Percentiles rank a stretch among this genome's conserved stretches.
Evolutionary conservation across 2,888 invertebrate species (phyloP).

Genomic region (Merodon equestris): DNA sequence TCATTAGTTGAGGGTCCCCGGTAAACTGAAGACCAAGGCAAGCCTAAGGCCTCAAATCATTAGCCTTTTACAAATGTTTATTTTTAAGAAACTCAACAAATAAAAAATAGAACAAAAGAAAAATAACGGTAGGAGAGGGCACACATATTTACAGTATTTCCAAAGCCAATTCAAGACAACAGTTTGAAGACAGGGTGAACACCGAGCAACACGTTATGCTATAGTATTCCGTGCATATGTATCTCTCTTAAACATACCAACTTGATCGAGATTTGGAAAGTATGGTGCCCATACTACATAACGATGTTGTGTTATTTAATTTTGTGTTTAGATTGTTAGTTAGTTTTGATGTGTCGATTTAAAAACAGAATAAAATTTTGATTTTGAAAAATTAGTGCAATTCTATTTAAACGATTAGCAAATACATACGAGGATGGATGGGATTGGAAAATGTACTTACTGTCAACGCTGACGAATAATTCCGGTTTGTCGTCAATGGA

Average conservation of each 20-base stretch:
- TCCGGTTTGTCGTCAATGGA: constrained; percentile 97
- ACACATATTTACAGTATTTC: too few species aligned
- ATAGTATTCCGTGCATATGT: constrained; percentile 64
- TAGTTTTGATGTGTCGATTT: constrained; percentile 17
- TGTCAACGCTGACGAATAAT: constrained; percentile 95
- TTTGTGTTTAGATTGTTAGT: constrained; percentile 40
- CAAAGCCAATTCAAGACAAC: neutral
- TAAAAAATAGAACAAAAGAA: too few species aligned
- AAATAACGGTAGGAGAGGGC: too few species aligned
- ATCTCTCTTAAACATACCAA: constrained; percentile 81
- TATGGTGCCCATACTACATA: constrained; percentile 82
- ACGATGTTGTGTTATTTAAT: constrained; percentile 3
- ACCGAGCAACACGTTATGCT: constrained; percentile 15
- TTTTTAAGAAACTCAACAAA: too few species aligned
- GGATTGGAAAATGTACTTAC: constrained; percentile 82
- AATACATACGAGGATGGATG: neutral
- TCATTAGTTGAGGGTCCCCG: too few species aligned
- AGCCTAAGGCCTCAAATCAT: too few species aligned
- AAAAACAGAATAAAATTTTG: constrained; percentile 35
- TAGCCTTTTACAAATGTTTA: too few species aligned
- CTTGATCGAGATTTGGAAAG: constrained; percentile 82
- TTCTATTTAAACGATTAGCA: constrained; percentile 24
- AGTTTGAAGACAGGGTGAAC: constrained; percentile 18
- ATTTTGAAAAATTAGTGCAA: constrained; percentile 14
- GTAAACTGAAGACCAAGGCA: too few species aligned